Conservation (phyloP, 2,888 invertebrate genomes). For the Parnassius smintheus region DNA sequence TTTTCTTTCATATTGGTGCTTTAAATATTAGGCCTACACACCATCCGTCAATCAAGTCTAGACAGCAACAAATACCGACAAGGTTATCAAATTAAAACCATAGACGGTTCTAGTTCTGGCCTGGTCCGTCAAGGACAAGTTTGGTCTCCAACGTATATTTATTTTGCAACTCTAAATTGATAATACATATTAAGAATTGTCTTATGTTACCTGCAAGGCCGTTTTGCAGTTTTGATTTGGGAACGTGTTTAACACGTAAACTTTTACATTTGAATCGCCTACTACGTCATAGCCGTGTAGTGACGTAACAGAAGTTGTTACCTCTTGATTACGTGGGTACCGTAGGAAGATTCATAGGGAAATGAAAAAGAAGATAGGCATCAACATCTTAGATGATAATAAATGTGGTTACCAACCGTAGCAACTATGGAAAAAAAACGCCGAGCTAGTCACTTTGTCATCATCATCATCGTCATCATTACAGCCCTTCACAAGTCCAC, state of each 20-base stretch:
- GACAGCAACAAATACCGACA: background rate
- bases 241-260: slow-evolving; percentile 8
- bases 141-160: background rate
- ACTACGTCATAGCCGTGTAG: background rate
- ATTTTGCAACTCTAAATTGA: no score
- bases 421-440: no score
- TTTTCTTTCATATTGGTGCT: no score
- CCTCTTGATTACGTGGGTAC: no score
- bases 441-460: no score
- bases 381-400: no score
- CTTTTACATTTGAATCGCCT: slow-evolving; percentile 4
- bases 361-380: no score
- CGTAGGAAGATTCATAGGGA: no score
- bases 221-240: background rate
- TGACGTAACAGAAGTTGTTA: no score
- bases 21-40: slow-evolving; percentile 2
- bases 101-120: background rate
- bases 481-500: no score
- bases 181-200: background rate
- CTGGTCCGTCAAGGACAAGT: slow-evolving; percentile 6
- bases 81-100: slow-evolving; percentile 10
- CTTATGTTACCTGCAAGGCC: slow-evolving; percentile 12
- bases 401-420: no score
- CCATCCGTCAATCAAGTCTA: slow-evolving; percentile 14
- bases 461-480: no score